A percentile compares a stretch with the other conserved stretches of the same genome.
These are phyloP conservation scores for Netelia inedita DNA, from an alignment of 2,888 invertebrate species.

Conservation along the genomic window DNA sequence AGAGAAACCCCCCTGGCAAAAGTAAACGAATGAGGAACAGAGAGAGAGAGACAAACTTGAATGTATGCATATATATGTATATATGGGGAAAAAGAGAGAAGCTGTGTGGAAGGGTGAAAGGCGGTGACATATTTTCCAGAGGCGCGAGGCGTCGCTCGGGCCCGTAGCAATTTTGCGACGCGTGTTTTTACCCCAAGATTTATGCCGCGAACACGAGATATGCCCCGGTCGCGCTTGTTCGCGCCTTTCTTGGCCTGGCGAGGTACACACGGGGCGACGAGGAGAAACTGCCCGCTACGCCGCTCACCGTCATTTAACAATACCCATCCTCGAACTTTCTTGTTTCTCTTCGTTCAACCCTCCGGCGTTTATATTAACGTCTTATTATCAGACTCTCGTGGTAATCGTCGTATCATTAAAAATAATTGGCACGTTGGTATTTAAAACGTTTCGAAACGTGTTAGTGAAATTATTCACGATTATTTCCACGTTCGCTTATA, in stretches of 20 bases:
- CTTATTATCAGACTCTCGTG: constrained; percentile 45
- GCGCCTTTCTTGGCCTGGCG: background rate
- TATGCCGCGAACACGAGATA: constrained; percentile 74
- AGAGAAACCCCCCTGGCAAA: constrained; percentile 11
- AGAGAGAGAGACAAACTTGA: background rate
- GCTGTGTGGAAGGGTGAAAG: constrained; percentile 30
- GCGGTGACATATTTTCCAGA: constrained; percentile 79
- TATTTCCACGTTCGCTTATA: too few relatives aligned
- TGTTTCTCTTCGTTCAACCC: constrained; percentile 63
- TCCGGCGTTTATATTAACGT: constrained; percentile 54
- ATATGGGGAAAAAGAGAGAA: constrained; percentile 1
- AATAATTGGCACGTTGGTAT: constrained; percentile 4
- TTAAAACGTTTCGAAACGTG: too few relatives aligned
- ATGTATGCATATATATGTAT: constrained; percentile 5
- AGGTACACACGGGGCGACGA: background rate
- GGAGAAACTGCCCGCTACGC: constrained; percentile 1
- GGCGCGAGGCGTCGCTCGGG: constrained; percentile 67
- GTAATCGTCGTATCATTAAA: constrained; percentile 37
- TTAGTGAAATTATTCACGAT: too few relatives aligned
- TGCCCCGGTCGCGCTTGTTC: constrained; percentile 41
- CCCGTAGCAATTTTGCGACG: constrained; percentile 81
- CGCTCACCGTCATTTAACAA: constrained; percentile 75
- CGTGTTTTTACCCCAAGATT: constrained; percentile 81
- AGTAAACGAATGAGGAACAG: constrained; percentile 25
- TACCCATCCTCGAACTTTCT: constrained; percentile 70